phyloP scores from a whole-genome alignment of 2,113 vertebrate genomes.

The Diphyllodes magnificus region DNA sequence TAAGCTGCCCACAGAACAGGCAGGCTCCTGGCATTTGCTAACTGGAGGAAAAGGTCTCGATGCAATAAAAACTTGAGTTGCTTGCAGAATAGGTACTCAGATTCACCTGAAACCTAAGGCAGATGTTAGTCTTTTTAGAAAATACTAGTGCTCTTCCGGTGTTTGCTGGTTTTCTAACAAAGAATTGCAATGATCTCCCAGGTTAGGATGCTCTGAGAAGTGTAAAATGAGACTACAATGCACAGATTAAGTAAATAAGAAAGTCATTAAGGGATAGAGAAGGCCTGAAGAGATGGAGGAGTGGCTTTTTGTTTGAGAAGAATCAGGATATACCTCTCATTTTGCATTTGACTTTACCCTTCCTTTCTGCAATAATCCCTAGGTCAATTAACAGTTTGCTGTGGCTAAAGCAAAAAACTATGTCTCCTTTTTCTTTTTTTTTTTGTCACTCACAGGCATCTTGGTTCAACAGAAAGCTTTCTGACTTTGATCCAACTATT shows the following conservation, averaged over 20 bases:
- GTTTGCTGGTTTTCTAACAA: not conserved
- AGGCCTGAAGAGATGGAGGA: not conserved
- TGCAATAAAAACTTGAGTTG: not conserved
- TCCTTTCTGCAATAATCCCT: not conserved
- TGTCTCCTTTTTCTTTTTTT: not conserved
- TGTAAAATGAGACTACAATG: not conserved
- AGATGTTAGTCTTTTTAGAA: not conserved
- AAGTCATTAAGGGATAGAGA: not conserved
- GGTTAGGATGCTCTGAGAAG: not conserved
- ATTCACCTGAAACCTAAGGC: not conserved
- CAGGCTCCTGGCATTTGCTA: not conserved
- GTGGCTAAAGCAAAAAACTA: not conserved
- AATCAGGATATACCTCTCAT: not conserved
- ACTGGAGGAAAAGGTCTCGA: not conserved
- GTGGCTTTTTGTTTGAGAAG: not conserved
- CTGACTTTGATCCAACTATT: conserved; percentile 35
- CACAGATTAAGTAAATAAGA: not conserved
- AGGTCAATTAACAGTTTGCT: not conserved
- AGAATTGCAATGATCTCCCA: not conserved
- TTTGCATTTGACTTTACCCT: not conserved
- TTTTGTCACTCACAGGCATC: not conserved
- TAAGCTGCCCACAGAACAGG: not conserved
- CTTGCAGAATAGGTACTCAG: not conserved
- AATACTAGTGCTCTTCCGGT: not conserved
- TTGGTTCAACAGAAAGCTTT: conserved; percentile 3